Conservation (phyloP, 1,140 invertebrate species). For the Heliothis virescens region DNA sequence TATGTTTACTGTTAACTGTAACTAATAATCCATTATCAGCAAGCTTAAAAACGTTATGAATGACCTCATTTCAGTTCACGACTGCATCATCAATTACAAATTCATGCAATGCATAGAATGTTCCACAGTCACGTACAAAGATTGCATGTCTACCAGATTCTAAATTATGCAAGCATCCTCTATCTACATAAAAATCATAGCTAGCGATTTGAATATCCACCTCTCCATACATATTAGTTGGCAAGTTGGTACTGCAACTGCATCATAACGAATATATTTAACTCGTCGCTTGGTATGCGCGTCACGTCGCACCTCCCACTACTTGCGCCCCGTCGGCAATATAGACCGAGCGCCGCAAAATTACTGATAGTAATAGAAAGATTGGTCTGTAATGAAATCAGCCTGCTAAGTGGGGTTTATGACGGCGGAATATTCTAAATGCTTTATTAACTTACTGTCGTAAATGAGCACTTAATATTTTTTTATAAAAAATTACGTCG, state of each 20-base stretch:
- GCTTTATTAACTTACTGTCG: background rate
- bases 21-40: too few relatives aligned
- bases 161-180: too few relatives aligned
- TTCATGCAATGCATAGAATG: too few relatives aligned
- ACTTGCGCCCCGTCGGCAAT: background rate
- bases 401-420: background rate
- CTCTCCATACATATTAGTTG: slow-evolving; percentile 1
- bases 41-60: too few relatives aligned
- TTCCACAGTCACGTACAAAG: too few relatives aligned
- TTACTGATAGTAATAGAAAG: slow-evolving; percentile 25
- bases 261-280: slow-evolving; percentile 33
- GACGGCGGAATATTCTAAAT: background rate
- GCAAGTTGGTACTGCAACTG: slow-evolving; percentile 8
- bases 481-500: too few relatives aligned
- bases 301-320: slow-evolving; percentile 4
- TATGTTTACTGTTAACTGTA: too few relatives aligned
- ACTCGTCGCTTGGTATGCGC: background rate
- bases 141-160: too few relatives aligned
- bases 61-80: too few relatives aligned
- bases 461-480: background rate
- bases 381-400: slow-evolving; percentile 9
- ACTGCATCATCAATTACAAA: too few relatives aligned
- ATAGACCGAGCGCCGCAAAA: background rate
- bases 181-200: slow-evolving; percentile 15
- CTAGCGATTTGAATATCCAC: slow-evolving; percentile 2